phyloP scores from a whole-genome alignment of 2,113 vertebrate genomes.

The Climacteris rufus region DNA sequence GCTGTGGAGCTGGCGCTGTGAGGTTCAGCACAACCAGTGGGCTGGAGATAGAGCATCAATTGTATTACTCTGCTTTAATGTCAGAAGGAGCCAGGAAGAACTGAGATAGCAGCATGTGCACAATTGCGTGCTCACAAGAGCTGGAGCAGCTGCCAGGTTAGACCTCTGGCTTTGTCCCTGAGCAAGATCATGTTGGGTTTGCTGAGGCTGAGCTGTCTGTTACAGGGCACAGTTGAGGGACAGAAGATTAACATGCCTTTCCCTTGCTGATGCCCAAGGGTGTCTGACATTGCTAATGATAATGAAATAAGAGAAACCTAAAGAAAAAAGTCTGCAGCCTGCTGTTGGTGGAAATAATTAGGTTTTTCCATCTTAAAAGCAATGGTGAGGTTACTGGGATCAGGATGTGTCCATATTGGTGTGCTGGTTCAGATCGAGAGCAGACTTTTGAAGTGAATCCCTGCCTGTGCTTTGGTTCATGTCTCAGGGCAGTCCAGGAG shows the following conservation, averaged over 20 bases:
- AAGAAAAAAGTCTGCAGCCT: background rate
- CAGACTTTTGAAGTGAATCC: background rate
- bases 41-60: background rate
- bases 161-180: background rate
- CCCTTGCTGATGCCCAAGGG: background rate
- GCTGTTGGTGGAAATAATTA: background rate
- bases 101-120: background rate
- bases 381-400: background rate
- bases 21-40: background rate
- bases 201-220: background rate
- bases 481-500: background rate
- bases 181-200: background rate
- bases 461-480: background rate
- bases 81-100: background rate
- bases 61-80: background rate
- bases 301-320: background rate
- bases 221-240: background rate
- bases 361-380: background rate
- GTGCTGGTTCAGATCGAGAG: background rate
- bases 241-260: background rate
- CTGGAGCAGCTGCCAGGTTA: constrained; percentile 24
- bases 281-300: background rate
- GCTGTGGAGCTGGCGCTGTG: background rate
- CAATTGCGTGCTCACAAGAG: background rate
- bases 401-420: rapidly evolving